Conservation (phyloP, 64 coral and sea anemone species). For the Exaiptasia diaphana region DNA sequence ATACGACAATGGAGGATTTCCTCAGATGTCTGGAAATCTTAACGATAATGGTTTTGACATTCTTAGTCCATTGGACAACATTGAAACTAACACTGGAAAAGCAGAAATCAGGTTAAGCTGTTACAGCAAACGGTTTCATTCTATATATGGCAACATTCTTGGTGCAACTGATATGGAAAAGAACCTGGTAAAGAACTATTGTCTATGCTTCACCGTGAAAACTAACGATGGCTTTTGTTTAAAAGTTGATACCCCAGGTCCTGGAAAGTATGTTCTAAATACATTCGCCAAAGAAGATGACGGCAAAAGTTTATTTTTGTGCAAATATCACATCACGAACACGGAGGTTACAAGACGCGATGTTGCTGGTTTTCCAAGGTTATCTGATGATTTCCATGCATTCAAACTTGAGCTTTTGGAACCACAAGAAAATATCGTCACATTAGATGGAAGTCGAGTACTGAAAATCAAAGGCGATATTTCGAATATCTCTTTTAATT, state of each 20-base stretch:
- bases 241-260: background rate
- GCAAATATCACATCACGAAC: no score
- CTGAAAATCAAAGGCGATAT: no score
- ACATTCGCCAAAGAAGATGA: no score
- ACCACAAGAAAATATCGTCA: no score
- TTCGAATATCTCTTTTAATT: background rate
- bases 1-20: constrained; percentile 11
- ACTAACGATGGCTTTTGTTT: background rate
- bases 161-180: background rate
- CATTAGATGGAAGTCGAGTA: no score
- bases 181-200: background rate
- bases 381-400: no score
- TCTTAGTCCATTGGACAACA: constrained; percentile 18
- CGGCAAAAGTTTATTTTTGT: no score
- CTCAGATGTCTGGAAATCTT: constrained; percentile 3
- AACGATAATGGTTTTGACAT: constrained; percentile 36
- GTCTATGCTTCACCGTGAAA: background rate
- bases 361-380: no score
- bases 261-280: no score
- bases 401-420: background rate
- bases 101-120: constrained; percentile 6
- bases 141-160: background rate
- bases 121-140: background rate
- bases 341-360: no score
- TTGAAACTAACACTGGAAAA: constrained; percentile 25